These are phyloP conservation scores for Glyphotaelius pellucidus DNA, from an alignment of 2,888 invertebrate genomes.

Conservation along the genomic window DNA sequence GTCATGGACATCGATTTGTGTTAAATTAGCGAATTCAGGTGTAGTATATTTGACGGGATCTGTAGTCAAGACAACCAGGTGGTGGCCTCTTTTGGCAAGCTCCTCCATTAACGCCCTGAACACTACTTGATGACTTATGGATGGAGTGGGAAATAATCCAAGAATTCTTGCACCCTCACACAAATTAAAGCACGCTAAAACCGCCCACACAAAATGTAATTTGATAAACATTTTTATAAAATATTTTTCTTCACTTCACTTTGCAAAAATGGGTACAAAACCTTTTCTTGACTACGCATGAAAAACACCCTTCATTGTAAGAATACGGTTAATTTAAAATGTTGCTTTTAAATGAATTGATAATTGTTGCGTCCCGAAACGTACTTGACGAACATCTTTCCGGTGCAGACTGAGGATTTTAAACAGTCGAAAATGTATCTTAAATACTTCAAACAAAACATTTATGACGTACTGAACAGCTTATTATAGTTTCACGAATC, in stretches of 20 bases:
- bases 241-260: neutral
- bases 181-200: neutral
- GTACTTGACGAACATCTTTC: too few species aligned
- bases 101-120: slow-evolving; percentile 73
- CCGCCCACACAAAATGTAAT: neutral
- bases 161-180: slow-evolving; percentile 71
- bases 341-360: too few species aligned
- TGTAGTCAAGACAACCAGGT: slow-evolving; percentile 73
- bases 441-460: too few species aligned
- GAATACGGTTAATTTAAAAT: neutral
- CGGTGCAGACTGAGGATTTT: too few species aligned
- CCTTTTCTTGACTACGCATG: neutral
- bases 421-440: too few species aligned
- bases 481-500: too few species aligned
- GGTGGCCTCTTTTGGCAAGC: slow-evolving; percentile 73
- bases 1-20: slow-evolving; percentile 70
- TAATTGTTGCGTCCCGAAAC: too few species aligned
- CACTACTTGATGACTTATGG: slow-evolving; percentile 74
- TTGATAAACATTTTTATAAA: neutral
- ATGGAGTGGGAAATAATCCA: slow-evolving; percentile 72
- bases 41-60: slow-evolving; percentile 71
- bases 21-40: slow-evolving; percentile 68
- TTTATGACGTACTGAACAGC: too few species aligned
- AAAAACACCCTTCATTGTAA: neutral
- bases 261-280: neutral